Evolutionary conservation across 2,113 vertebrate species (phyloP).

Genomic region (Callospermophilus lateralis): DNA sequence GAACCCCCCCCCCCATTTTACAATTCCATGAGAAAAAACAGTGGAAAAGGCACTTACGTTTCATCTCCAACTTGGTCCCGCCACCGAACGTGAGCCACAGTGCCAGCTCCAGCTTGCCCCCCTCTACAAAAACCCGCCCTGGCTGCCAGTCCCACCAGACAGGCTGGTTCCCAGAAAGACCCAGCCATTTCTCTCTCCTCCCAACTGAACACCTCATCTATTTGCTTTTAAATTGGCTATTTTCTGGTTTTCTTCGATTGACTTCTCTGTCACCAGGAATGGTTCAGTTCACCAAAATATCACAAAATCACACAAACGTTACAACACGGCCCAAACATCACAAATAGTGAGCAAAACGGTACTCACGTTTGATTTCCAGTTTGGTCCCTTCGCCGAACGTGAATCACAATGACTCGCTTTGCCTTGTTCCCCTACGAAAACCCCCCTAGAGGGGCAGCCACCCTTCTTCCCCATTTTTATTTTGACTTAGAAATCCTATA

Average conservation of each 20-base stretch:
- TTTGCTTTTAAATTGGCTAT: not conserved
- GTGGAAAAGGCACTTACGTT: conserved; percentile 74
- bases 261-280: not conserved
- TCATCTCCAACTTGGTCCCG: conserved; percentile 60
- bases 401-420: conserved; percentile 39
- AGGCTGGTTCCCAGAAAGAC: not conserved
- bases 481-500: conserved; percentile 56
- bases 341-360: conserved; percentile 36
- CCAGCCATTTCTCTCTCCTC: not conserved
- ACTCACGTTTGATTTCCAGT: conserved; percentile 78
- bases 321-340: not conserved
- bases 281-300: not conserved
- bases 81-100: conserved; percentile 37
- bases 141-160: not conserved
- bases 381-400: conserved; percentile 63
- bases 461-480: not conserved
- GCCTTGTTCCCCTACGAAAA: conserved; percentile 56
- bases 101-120: not conserved
- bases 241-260: not conserved
- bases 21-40: not conserved
- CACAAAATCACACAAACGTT: not conserved
- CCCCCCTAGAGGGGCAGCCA: not conserved
- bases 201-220: not conserved
- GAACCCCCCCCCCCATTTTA: not conserved
- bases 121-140: conserved; percentile 42